Conservation (phyloP, 2,888 invertebrate species). For the Phortica okadai region DNA sequence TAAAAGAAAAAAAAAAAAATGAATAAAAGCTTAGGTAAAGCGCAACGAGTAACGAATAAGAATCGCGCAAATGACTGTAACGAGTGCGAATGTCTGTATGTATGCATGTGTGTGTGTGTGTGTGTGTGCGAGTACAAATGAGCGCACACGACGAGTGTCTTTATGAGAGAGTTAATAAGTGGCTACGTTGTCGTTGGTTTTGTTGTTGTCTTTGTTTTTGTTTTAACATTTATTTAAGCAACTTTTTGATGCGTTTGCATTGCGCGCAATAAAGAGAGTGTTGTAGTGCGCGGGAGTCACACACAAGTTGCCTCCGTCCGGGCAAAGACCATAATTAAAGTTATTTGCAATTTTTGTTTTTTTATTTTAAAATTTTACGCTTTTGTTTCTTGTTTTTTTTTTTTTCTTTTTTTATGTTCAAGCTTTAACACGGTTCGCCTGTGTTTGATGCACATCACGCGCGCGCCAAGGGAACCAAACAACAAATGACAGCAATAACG, state of each 20-base stretch:
- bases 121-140: slow-evolving; percentile 6
- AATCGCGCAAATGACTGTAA: no score
- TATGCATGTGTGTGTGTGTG: neutral
- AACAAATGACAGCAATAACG: slow-evolving; percentile 6
- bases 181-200: neutral
- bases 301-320: no score
- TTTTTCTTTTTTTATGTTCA: slow-evolving; percentile 12
- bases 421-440: slow-evolving; percentile 22
- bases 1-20: neutral
- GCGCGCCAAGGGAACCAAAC: no score
- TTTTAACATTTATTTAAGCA: neutral
- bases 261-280: neutral
- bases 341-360: slow-evolving; percentile 37
- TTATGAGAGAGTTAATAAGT: neutral
- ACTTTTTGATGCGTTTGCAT: neutral
- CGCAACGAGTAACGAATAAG: no score
- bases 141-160: neutral
- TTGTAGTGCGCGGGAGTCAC: no score
- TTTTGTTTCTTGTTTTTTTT: slow-evolving; percentile 21
- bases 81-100: no score
- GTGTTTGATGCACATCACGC: slow-evolving; percentile 12
- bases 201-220: neutral
- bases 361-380: neutral
- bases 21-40: neutral
- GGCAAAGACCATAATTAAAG: slow-evolving; percentile 40